Evolutionary conservation across 2,113 vertebrate genomes (phyloP).

Genomic region (Orcinus orca): DNA sequence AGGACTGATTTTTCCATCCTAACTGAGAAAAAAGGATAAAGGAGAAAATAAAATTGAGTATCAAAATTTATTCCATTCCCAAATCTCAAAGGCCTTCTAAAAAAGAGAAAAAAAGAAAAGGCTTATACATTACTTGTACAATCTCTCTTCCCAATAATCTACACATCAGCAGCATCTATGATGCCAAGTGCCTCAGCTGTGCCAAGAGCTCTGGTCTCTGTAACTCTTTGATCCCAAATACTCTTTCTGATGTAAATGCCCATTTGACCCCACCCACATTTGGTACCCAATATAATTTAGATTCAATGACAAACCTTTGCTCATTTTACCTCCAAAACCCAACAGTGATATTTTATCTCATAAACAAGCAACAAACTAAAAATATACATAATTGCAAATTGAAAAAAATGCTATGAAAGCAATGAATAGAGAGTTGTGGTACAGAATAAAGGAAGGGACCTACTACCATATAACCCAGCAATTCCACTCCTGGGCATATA

Average conservation of each 20-base stretch:
- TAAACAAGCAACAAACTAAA: neutral
- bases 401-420: neutral
- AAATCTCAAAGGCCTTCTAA: neutral
- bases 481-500: neutral
- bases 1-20: neutral
- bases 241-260: neutral
- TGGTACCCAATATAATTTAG: neutral
- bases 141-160: neutral
- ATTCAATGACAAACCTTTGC: neutral
- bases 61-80: neutral
- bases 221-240: neutral
- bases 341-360: neutral
- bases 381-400: neutral
- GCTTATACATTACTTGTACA: neutral
- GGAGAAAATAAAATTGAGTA: neutral
- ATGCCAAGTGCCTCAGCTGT: neutral
- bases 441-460: neutral
- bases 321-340: neutral
- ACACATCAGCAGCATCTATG: neutral
- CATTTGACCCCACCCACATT: neutral
- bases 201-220: neutral
- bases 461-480: neutral
- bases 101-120: neutral
- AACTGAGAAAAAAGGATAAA: neutral
- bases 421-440: neutral